Percentiles rank a stretch among this genome's conserved stretches.
Evolutionary conservation across 2,113 vertebrate species (phyloP).

Genomic region (human): GRCh38 chr3:65266501-65267000

Average conservation of each 20-base stretch:
- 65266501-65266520: neutral
- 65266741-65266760: neutral
- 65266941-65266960: neutral
- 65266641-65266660: neutral
- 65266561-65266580: neutral
- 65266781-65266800: neutral
- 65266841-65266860: neutral
- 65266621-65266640: neutral
- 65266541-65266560: neutral
- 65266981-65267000: neutral
- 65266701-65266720: neutral
- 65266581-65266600: neutral
- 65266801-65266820: neutral
- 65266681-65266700: neutral
- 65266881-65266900: neutral
- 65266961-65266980: neutral
- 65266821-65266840: neutral
- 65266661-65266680: neutral
- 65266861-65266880: neutral
- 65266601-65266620: neutral
- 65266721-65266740: neutral
- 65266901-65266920: neutral
- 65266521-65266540: neutral
- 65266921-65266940: neutral
- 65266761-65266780: neutral